These are phyloP conservation scores for Diabrotica balteata DNA, from an alignment of 2,888 invertebrate species.

Conservation along the genomic window DNA sequence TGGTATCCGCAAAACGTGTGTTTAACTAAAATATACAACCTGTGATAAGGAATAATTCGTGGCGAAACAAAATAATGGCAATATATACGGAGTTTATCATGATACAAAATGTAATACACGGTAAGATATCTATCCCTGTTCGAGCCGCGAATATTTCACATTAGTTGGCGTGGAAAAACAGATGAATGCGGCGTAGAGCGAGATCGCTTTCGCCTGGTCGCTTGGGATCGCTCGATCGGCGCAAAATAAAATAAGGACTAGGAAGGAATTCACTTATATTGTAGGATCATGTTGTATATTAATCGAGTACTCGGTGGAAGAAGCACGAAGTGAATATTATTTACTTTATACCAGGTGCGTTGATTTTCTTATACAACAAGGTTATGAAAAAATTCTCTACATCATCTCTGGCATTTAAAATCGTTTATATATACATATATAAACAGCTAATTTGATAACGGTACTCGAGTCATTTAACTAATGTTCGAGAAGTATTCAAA, in stretches of 20 bases:
- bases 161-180: conserved; percentile 37
- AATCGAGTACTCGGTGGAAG: conserved; percentile 32
- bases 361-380: too few species aligned
- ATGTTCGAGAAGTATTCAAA: too few species aligned
- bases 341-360: conserved; percentile 25
- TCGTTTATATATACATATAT: too few species aligned
- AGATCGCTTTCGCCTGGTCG: conserved; percentile 25
- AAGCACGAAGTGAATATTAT: conserved; percentile 44
- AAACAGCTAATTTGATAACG: too few species aligned
- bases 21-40: conserved; percentile 13
- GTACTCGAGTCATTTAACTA: too few species aligned
- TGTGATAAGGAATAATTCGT: conserved; percentile 21
- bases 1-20: conserved; percentile 15
- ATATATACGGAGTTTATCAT: conserved; percentile 38
- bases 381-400: too few species aligned
- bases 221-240: not conserved
- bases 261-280: conserved; percentile 38
- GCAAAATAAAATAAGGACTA: conserved; percentile 36
- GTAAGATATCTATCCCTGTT: conserved; percentile 32
- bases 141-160: conserved; percentile 40
- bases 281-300: conserved; percentile 41
- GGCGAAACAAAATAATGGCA: conserved; percentile 29
- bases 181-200: conserved; percentile 25
- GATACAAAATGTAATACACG: conserved; percentile 41
- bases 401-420: too few species aligned